phyloP scores from a whole-genome alignment of 2,888 invertebrate genomes.

The Melitaea athalia region DNA sequence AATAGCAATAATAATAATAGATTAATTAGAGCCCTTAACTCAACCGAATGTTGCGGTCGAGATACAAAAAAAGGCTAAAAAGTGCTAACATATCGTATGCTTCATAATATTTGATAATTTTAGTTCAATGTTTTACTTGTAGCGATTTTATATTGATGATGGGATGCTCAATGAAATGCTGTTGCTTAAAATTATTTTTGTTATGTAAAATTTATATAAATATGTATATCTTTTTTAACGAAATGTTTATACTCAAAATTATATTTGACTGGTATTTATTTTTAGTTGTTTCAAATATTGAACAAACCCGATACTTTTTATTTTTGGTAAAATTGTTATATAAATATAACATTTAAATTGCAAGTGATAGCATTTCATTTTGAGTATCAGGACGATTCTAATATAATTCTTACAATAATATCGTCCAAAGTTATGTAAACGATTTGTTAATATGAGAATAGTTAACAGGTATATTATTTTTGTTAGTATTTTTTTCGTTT shows the following conservation, averaged over 20 bases:
- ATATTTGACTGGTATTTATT: too few species aligned
- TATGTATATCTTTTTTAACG: conserved; percentile 11
- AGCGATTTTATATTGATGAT: conserved; percentile 74
- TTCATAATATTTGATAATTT: conserved; percentile 68
- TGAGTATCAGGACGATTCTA: conserved; percentile 76
- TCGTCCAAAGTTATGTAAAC: conserved; percentile 78
- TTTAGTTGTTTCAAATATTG: too few species aligned
- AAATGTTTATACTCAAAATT: neutral
- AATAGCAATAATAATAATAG: conserved; percentile 69
- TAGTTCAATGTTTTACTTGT: conserved; percentile 78
- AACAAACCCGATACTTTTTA: too few species aligned
- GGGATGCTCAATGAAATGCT: conserved; percentile 70
- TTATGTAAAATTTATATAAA: neutral
- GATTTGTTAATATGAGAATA: conserved; percentile 75
- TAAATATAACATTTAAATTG: neutral
- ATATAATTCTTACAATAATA: conserved; percentile 82
- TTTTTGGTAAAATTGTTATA: too few species aligned
- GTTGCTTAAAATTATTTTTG: conserved; percentile 46
- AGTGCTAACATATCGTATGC: conserved; percentile 77
- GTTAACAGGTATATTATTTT: conserved; percentile 74
- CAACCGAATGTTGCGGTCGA: conserved; percentile 50
- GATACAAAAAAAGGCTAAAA: conserved; percentile 42
- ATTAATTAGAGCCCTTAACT: conserved; percentile 65
- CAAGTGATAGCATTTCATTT: conserved; percentile 63
- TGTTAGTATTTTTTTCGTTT: conserved; percentile 63